A percentile compares a stretch with the other conserved stretches of the same genome.
Conservation (phyloP, 2,113 vertebrate genomes). For the Pogona vitticeps region DNA sequence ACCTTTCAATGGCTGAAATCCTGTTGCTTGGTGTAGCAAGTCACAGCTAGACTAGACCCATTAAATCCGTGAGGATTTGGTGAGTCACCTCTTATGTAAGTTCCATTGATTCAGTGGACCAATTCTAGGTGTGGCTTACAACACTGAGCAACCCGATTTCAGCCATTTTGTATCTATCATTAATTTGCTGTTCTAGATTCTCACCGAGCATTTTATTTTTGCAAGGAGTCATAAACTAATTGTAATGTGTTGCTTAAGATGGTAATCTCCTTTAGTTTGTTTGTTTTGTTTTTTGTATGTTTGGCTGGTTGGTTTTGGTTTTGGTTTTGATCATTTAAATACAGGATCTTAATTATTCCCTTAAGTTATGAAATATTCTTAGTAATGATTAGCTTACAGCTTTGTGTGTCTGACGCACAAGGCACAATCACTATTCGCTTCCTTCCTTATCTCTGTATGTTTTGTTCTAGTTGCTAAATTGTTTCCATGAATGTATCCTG, state of each 20-base stretch:
- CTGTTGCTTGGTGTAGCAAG: too few species aligned
- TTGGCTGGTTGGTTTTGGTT: too few species aligned
- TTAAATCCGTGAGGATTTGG: too few species aligned
- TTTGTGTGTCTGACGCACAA: too few species aligned
- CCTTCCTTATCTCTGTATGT: constrained; percentile 53
- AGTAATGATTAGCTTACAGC: constrained; percentile 45
- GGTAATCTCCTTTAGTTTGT: too few species aligned
- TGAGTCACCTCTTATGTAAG: too few species aligned
- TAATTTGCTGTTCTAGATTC: background rate
- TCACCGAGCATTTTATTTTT: background rate
- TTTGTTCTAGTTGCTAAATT: constrained; percentile 64
- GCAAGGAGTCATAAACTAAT: background rate
- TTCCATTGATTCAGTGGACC: too few species aligned
- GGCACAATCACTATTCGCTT: constrained; percentile 14
- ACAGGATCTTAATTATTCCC: constrained; percentile 45
- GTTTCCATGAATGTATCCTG: constrained; percentile 49
- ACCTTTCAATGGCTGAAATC: too few species aligned
- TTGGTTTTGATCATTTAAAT: constrained; percentile 32
- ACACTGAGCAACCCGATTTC: too few species aligned
- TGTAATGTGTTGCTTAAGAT: background rate
- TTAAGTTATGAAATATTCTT: constrained; percentile 36
- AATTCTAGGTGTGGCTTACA: background rate
- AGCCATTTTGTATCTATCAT: too few species aligned
- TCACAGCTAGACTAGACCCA: too few species aligned
- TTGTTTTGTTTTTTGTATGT: too few species aligned